Evolutionary conservation across 1,140 invertebrate species (phyloP), one percentile per base, ranked within the genome.

Genomic region (Lucilia cuprina): DNA sequence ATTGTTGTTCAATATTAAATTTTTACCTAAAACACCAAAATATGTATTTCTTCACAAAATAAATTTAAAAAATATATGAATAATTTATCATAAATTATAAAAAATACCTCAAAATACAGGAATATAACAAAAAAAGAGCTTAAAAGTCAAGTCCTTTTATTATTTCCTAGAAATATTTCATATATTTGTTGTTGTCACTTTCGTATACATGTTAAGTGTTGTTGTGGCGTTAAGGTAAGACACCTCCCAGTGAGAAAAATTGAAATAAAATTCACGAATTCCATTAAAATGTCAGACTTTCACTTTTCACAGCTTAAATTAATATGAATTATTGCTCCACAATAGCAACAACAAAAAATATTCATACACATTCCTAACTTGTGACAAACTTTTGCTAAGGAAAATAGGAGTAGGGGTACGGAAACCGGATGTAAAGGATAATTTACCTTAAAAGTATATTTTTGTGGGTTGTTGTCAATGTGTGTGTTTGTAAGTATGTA

Each of bases 201-300:
- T 21, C n/a, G 2, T 21, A 70, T 19, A 21, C 5, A 19, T 21
- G 21, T 5, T 21, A n/a, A 70, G n/a, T 9, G 65, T 55, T 8
- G 41, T 12, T 55, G 17, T 55, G 17, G 3, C 50, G 12, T n/a
- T 8, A 41, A 41, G 41, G 41, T 41, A 60, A 17, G n/a, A 70
- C 9, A 70, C 65, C 65, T 1, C 65, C 65, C 19, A n/a, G 17
- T 21, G 65, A 21, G 47, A 49, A 50, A 80, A 49, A 80, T 80
- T 80, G 77, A 80, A 82, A 84, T 82, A 82, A 83, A 83, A 84
- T 82, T 84, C 82, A 30, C 70, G 84, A 83, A 82, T 84, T 84
- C 84, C 84, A 85, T 85, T 84, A 84, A 85, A 85, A 85, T 84
- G 84, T 85, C 84, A 85, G 84, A 84, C 83, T 85, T 85, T 85